Evolutionary conservation across 2,797 vertebrate species (phyloP).

Genomic region (Gastrophryne carolinensis): DNA sequence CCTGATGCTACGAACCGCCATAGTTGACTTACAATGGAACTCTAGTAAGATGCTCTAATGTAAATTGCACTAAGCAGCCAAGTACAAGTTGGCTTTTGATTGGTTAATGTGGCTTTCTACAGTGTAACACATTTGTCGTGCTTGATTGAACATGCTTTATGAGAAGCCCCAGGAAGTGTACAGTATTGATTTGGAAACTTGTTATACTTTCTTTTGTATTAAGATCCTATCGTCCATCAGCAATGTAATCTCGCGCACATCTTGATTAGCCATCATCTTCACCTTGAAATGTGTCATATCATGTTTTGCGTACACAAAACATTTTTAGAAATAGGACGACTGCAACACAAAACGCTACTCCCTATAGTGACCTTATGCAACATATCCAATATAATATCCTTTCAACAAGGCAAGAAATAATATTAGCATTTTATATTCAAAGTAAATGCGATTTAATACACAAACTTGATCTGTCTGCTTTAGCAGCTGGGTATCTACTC

Average conservation of each 20-base stretch:
- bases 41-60: no score
- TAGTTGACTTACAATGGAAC: no score
- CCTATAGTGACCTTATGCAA: background rate
- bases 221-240: slow-evolving; percentile 24
- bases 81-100: background rate
- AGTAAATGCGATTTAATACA: background rate
- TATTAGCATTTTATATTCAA: background rate
- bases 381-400: background rate
- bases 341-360: background rate
- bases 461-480: background rate
- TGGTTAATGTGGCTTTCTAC: background rate
- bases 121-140: background rate
- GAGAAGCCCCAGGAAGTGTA: background rate
- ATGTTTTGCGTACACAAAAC: background rate
- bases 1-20: no score
- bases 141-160: no score
- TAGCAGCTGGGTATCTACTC: no score
- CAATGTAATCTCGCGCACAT: slow-evolving; percentile 11
- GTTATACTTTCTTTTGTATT: slow-evolving; percentile 3
- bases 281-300: slow-evolving; percentile 32
- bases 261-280: slow-evolving; percentile 42
- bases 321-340: background rate
- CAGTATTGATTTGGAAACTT: slow-evolving; percentile 22
- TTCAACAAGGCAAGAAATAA: background rate
- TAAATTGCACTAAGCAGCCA: no score